Evolutionary conservation across 2,888 invertebrate genomes (phyloP).

Genomic region (Oxyteleia sp.): DNA sequence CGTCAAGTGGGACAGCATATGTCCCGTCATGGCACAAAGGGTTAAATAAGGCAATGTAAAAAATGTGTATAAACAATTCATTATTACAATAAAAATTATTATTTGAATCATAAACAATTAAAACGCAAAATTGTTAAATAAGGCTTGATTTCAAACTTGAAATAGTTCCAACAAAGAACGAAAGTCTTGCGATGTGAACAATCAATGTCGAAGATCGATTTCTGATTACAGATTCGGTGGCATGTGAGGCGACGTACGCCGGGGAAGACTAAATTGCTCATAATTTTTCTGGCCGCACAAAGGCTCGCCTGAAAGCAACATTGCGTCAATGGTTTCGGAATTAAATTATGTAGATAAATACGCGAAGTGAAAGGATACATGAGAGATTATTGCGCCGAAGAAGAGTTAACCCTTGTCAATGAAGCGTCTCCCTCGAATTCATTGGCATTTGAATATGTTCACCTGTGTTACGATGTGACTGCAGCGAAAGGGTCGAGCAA

Average conservation of each 20-base stretch:
- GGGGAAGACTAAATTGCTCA: slow-evolving; percentile 24
- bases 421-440: slow-evolving; percentile 79
- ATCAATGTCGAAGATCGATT: slow-evolving; percentile 16
- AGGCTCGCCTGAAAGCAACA: slow-evolving; percentile 18
- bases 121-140: no score
- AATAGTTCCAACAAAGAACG: no score
- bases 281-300: slow-evolving; percentile 42
- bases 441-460: slow-evolving; percentile 86
- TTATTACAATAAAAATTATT: no score
- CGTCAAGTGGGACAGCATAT: no score
- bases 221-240: slow-evolving; percentile 7
- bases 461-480: slow-evolving; percentile 79
- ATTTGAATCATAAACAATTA: no score
- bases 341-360: slow-evolving; percentile 72
- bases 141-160: no score
- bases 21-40: no score
- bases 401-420: slow-evolving; percentile 79
- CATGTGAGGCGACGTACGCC: not conserved
- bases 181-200: no score
- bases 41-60: no score
- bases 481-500: slow-evolving; percentile 63
- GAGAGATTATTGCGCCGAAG: slow-evolving; percentile 73
- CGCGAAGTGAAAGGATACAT: slow-evolving; percentile 67
- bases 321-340: slow-evolving; percentile 51
- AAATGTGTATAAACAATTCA: no score